Evolutionary conservation across 2,113 vertebrate species (phyloP).

Genomic region (Chaetodon auriga): DNA sequence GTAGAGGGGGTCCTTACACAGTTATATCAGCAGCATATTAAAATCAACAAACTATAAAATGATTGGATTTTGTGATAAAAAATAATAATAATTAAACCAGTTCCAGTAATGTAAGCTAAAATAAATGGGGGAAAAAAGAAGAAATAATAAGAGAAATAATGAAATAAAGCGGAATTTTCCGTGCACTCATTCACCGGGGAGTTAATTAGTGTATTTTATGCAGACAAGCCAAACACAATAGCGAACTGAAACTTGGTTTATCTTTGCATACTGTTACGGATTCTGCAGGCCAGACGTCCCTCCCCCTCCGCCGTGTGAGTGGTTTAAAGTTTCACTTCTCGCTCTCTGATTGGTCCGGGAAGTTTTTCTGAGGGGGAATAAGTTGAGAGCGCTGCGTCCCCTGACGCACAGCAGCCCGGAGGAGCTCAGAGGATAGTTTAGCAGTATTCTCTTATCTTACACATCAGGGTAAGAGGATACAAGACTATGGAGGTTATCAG

Average conservation of each 20-base stretch:
- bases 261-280: slow-evolving; percentile 51
- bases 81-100: background rate
- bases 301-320: slow-evolving; percentile 69
- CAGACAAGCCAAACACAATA: slow-evolving; percentile 58
- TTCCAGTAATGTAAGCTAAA: background rate
- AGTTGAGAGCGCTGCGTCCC: slow-evolving; percentile 46
- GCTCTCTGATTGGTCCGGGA: slow-evolving; percentile 77
- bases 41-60: background rate
- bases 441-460: slow-evolving; percentile 34
- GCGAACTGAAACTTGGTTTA: slow-evolving; percentile 31
- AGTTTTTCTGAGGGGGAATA: slow-evolving; percentile 71
- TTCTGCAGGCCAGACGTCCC: slow-evolving; percentile 38
- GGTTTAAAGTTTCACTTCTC: slow-evolving; percentile 83
- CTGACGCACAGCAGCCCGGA: slow-evolving; percentile 31
- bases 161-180: background rate
- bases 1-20: too few species aligned
- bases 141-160: too few species aligned
- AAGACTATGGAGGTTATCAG: slow-evolving; percentile 62
- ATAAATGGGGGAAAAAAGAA: too few species aligned
- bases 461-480: slow-evolving; percentile 40
- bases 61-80: background rate
- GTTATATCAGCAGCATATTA: background rate
- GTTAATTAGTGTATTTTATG: slow-evolving; percentile 32
- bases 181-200: background rate
- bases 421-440: background rate